Base-by-base conservation (phyloP, 2,888 invertebrate species). In the Drosophila villosipedis region DNA sequence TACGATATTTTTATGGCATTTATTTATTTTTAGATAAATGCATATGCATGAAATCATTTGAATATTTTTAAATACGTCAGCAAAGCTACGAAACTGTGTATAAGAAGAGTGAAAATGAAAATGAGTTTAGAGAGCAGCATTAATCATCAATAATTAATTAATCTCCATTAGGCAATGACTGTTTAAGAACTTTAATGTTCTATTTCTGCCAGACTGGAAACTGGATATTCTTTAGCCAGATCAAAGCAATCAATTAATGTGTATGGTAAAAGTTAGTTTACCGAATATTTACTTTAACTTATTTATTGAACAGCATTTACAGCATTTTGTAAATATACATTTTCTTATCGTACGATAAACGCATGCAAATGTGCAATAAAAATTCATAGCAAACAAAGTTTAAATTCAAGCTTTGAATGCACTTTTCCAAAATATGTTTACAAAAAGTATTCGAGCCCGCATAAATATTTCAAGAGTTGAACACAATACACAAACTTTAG, bases 381-480 rank as follows among this genome's bases (percentile, higher is more conserved):
- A 41, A 10, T 10, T 2, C 41, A 4, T 3, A 6, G 12, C 25
- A 35, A 33, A 25, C 9, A 54, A 14, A 14, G 4, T 16, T 10
- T 0, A 25, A 35, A 5, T 6, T 35, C 35, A 19, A 50, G 16
- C 9, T 1, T 19, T 4, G 2, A 35, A 33, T 54, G 22, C 33
- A 35, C 33, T 54, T 25, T 5, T 6, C 39, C 14, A 19, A 55
- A 37, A 37, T 47, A 14, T 22, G 4, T 7, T 4, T 7, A 28
- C 3, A 10, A 10, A 41, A 14, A 30, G 4, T 52, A 12, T 39
- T 37, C 9, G 2, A 50, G 10, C 78, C 77, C 62, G 61, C 65
- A 82, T 78, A 59, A 28, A 49, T 33, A 31, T 55, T 28, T 7
- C 7, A 28, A 35, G 47, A 33, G 50, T 4, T 57, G 28, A 37